Evolutionary conservation across 1,140 invertebrate species (phyloP), one percentile per base, ranked within the genome.

Genomic region (Rhynchophorus ferrugineus): DNA sequence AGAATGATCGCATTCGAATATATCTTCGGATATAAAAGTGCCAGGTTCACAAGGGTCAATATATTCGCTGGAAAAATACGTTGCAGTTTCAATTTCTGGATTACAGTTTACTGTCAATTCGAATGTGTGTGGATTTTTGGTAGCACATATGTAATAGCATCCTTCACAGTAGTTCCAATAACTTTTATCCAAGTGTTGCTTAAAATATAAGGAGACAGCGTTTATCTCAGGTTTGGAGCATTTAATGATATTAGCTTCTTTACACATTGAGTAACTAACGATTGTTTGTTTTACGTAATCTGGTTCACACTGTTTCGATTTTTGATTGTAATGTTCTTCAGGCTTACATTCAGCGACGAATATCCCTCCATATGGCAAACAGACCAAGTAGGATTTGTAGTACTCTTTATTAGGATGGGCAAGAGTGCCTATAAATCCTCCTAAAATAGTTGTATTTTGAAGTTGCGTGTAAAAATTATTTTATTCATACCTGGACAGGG

Each of bases 311-410:
- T 11, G 13, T 20, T 37, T 36, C 21, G 21, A 6, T n/a, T 11
- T n/a, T 37, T 46, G 18, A 21, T 52, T 39, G 19, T 35, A 52
- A n/a, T 45, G 20, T 11, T 14, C 7, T 17, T 19, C 16, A 8
- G n/a, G 14, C 7, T 18, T 17, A 18, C 49, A 52, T 37, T 38
- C 34, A 3, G 21, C 41, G 18, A 52, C 42, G 13, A 52, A 5
- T 29, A 29, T 11, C 5, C 29, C 3, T 45, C 35, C 21, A 17
- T 35, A 13, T 45, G 7, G 9, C 22, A 43, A n/a, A 19, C 53
- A 55, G 20, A 55, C 24, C 21, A 55, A 13, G 19, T 55, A 55
- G 24, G 35, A 21, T 14, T 44, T 42, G n/a, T 34, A 49, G 8
- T 41, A 20, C 1, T 16, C 38, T 3, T 21, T 9, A 24, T 55